Percentiles rank a stretch among this genome's conserved stretches.
These are phyloP conservation scores for Nestor notabilis DNA, from an alignment of 2,113 vertebrate genomes.

Conservation along the genomic window DNA sequence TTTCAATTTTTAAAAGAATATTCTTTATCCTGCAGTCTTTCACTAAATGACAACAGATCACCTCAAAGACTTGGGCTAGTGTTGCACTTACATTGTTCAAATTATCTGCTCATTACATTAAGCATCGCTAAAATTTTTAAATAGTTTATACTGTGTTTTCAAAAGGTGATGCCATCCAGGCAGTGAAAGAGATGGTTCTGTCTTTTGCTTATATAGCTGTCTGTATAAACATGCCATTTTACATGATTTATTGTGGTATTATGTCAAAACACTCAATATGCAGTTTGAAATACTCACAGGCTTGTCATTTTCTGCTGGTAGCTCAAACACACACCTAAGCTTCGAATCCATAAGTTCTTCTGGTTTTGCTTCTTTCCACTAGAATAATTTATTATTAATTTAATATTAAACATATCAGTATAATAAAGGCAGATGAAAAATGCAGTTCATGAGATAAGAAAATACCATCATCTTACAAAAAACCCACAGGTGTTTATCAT, in stretches of 20 bases:
- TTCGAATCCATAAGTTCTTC: conserved; percentile 99
- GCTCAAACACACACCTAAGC: conserved; percentile 97
- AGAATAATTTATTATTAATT: conserved; percentile 65
- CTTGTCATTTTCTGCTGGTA: conserved; percentile 95
- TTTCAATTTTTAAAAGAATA: accelerated
- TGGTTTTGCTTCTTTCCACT: conserved; percentile 99
- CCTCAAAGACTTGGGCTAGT: neutral
- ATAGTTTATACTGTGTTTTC: neutral
- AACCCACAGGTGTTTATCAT: neutral
- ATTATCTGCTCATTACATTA: neutral
- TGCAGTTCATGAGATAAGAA: conserved; percentile 2
- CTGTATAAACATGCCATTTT: neutral
- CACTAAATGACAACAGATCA: neutral
- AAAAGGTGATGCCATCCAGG: neutral
- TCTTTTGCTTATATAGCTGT: neutral
- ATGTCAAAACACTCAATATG: neutral
- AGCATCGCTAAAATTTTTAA: neutral
- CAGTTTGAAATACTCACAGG: conserved; percentile 81
- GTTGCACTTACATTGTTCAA: neutral
- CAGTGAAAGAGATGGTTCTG: neutral
- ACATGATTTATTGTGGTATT: neutral
- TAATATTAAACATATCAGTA: conserved; percentile 50
- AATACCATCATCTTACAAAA: conserved; percentile 40
- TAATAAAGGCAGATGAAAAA: conserved; percentile 47
- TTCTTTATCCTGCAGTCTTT: neutral